Evolutionary conservation across 2,797 vertebrate genomes (phyloP).

Genomic region (Peromyscus nudipes): DNA sequence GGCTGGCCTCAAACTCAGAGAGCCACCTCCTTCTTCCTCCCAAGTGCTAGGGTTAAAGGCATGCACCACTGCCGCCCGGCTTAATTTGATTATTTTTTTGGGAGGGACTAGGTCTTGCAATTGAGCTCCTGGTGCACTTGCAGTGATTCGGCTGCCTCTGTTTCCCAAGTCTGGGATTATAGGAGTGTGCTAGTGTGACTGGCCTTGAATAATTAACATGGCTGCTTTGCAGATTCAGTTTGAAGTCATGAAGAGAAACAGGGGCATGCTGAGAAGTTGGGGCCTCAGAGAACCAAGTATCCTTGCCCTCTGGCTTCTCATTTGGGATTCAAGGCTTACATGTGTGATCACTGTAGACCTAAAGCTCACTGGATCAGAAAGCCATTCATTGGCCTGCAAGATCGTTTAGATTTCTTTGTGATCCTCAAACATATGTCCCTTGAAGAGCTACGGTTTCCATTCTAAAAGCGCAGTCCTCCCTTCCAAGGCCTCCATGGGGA

Average conservation of each 20-base stretch:
- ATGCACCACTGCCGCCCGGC: too few relatives aligned
- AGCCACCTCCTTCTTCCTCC: not conserved
- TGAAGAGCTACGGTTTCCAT: not conserved
- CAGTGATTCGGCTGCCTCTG: not conserved
- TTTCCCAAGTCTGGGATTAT: not conserved
- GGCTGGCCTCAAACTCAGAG: not conserved
- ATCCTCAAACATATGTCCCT: not conserved
- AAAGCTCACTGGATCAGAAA: not conserved
- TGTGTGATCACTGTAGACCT: not conserved
- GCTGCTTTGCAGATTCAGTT: not conserved
- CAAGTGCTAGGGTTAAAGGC: not conserved
- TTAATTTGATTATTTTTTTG: not conserved
- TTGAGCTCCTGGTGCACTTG: not conserved
- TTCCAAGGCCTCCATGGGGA: not conserved
- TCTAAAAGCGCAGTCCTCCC: not conserved
- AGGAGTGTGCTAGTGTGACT: not conserved
- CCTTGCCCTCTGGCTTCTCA: not conserved
- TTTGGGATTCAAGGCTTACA: not conserved
- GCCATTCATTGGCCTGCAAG: not conserved
- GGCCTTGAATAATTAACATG: not conserved
- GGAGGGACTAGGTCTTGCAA: not conserved
- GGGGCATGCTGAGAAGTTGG: not conserved
- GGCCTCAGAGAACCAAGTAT: not conserved
- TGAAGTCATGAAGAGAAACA: not conserved
- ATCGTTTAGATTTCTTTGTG: not conserved